Evolutionary conservation across 1,140 invertebrate genomes (phyloP), one percentile per base, ranked within the genome.

Genomic region (Drosophila lowei): DNA sequence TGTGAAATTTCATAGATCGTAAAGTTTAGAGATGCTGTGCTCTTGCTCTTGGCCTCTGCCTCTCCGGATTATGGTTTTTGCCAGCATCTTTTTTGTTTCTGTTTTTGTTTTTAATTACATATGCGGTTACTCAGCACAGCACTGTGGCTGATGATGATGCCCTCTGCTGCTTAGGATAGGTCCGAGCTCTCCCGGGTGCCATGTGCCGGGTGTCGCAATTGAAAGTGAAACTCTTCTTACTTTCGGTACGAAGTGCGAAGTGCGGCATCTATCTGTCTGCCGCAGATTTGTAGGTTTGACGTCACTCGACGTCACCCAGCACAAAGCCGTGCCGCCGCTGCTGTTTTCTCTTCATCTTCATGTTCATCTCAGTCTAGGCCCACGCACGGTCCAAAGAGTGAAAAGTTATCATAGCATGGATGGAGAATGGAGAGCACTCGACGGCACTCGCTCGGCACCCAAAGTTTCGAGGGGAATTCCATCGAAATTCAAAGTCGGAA

Each of bases 161-260:
- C 34, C 48, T 78, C 61, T 75, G 68, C 62, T 59, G 9, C 70
- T 58, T 72, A 63, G 38, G 54, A 58, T 46, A 42, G 46, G 28
- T 34, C 60, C 52, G 34, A 18, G 11, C 28, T 44, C 43, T 41
- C 42, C 15, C 34, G 18, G 52, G 48, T 57, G 44, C 21, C 66
- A 42, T 38, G 42, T 48, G 48, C 48, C 67, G 67, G 61, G 61
- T 88, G 84, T 77, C 64, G 83, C 75, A 88, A 88, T 74, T 79
- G 83, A 88, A 88, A 88, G 83, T 88, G 83, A 88, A 88, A 88
- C 79, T 78, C 72, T 76, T 83, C 67, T 86, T 67, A 60, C 76
- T 85, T 85, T 85, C 72, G 42, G 55, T 57, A 6, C 70, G 55
- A 62, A 38, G 34, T 11, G 11, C 11, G 4, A 38, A 38, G 34